Base-by-base conservation (phyloP, 2,797 vertebrate species). In the Melanotaenia pygmaea region DNA sequence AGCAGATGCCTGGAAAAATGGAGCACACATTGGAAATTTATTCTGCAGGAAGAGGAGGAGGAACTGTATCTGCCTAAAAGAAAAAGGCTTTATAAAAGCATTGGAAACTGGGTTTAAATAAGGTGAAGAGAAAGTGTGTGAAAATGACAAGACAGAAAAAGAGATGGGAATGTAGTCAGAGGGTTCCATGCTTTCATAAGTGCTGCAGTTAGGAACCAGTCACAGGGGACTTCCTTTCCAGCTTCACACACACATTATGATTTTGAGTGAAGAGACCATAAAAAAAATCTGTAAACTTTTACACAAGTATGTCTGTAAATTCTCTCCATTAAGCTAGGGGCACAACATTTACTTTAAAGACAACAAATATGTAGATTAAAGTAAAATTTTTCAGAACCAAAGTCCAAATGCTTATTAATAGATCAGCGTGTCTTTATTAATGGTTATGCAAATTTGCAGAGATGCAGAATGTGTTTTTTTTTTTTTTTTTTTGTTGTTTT, bases 1-100 rank as follows among this genome's bases (percentile, higher is more conserved):
- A 70, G 67, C 62, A 65, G 60, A 67, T 14, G 30, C 50, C 78
- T 76, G 86, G 83, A 85, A 88, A 88, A 56, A 76, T 82, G 83
- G 69, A 83, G 53, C 24, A 51, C 28, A 63, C 50, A 59, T 47
- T 79, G 83, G 83, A 86, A 83, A 74, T 22, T 5, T 53, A 62
- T 32, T 64, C 34, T 13, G 0, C 60, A 34, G 56, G 51, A 51
- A 58, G 57, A 38, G 43, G 40, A 38, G 50, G 51, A 53, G 45
- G 20, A 64, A 10, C 4, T 1, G 30, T 4, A 59, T 28, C 51
- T 2, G 37, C 66, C 70, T 61, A 63, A 18, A 32, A 32, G 30
- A 32, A 32, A 59, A 70, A 45, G 71, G 58, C 68, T 73, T 65
- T 3, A 43, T 56, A 68, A 81, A 68, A 54, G 62, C 71, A 1